Evolutionary conservation across 2,797 vertebrate genomes (phyloP), one percentile per base, ranked within the genome.

Genomic region (Linurgus olivaceus): DNA sequence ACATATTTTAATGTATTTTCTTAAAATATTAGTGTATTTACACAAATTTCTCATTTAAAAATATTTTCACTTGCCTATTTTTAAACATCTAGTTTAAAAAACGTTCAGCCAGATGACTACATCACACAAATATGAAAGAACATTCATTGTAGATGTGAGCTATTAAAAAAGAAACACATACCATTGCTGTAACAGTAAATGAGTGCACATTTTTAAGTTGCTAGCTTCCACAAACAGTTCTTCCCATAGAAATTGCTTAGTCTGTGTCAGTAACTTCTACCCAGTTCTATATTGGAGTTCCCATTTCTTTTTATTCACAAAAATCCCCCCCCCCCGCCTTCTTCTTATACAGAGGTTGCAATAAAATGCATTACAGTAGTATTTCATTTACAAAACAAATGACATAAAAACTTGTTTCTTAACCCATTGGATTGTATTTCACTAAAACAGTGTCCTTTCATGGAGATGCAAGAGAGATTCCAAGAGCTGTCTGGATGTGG

Each of bases 341-440:
- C 84, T 80, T 55, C 52, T 87, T 71, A 33, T 31, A 50, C 20
- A 65, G 58, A 89, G 11, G 8, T 87, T 96, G 95, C 94, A 96
- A 94, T 96, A 91, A 96, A 93, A 95, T 97, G 95, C 95, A 96
- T 94, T 96, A 96, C 95, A 80, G 37, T 95, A 83, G 42, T 96
- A 94, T 88, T 92, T 94, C 94, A 96, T 96, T 96, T 96, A 94
- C 91, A 96, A 96, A 96, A 94, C 95, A 96, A 96, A 96, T 96
- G 94, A 96, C 68, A 67, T 93, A 75, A 91, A 83, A 94, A 68
- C 61, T 91, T 71, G 11, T 86, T 94, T 92, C 68, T 85, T 94
- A 96, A 96, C 94, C 96, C 95, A 97, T 96, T 94, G 95, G 96
- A 97, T 97, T 96, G 93, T 95, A 71, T 83, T 89, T 96, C 59